Conservation (phyloP, 2,888 invertebrate species). For the Keiferia lycopersicella region DNA sequence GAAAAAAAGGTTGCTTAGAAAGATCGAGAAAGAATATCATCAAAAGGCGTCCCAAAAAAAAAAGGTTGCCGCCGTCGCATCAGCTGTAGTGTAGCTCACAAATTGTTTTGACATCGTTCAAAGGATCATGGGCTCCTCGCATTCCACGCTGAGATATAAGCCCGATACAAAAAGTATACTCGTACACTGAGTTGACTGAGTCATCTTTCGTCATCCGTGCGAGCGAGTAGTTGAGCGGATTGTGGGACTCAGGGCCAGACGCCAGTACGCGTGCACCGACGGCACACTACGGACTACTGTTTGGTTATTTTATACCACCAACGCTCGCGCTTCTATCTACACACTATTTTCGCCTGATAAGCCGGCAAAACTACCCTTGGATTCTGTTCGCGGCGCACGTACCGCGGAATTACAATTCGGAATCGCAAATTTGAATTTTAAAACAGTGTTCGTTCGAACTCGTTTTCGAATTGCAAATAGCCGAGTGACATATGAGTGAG, state of each 20-base stretch:
- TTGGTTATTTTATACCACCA: conserved; percentile 12
- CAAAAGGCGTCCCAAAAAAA: conserved; percentile 20
- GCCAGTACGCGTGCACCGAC: conserved; percentile 71
- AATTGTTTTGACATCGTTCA: conserved; percentile 26
- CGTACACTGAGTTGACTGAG: conserved; percentile 53
- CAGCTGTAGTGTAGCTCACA: conserved; percentile 7
- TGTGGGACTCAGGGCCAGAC: conserved; percentile 55
- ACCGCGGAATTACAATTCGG: conserved; percentile 32
- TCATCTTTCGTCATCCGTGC: conserved; percentile 67
- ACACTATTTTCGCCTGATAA: conserved; percentile 58
- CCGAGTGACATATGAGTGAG: conserved; percentile 72
- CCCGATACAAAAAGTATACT: conserved; percentile 42
- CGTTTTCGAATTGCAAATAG: conserved; percentile 49
- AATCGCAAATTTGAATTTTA: conserved; percentile 17
- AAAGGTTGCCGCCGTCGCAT: conserved; percentile 12
- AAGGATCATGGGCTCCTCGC: conserved; percentile 23
- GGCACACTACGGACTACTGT: conserved; percentile 60
- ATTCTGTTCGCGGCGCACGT: conserved; percentile 45
- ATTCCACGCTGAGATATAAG: conserved; percentile 41
- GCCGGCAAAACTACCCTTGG: conserved; percentile 54
- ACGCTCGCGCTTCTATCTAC: conserved; percentile 43
- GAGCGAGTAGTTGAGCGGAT: conserved; percentile 42
- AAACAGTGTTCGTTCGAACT: conserved; percentile 26
- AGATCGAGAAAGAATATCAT: not conserved
- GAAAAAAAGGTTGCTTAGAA: not conserved